These are phyloP conservation scores for Charina bottae DNA, from an alignment of 2,113 vertebrate genomes.

Conservation along the genomic window DNA sequence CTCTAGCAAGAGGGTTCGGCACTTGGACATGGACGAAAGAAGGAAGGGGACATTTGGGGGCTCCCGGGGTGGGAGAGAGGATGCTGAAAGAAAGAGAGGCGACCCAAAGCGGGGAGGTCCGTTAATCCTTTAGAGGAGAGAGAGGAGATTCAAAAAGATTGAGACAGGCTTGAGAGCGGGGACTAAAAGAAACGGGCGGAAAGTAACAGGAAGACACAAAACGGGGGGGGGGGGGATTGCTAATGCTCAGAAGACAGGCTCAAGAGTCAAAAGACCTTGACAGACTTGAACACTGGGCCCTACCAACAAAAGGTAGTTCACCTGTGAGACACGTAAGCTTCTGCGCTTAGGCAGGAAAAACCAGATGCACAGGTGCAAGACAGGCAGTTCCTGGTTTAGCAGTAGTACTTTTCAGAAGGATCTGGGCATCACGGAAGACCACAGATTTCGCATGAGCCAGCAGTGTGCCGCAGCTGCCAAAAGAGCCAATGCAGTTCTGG, in stretches of 20 bases:
- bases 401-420: too few species aligned
- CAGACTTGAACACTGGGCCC: not conserved
- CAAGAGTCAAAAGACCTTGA: not conserved
- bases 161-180: not conserved
- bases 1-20: not conserved
- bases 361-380: too few species aligned
- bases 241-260: not conserved
- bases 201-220: not conserved
- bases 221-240: not conserved
- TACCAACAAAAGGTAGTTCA: accelerated
- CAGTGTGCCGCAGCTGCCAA: too few species aligned
- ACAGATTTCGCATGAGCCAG: too few species aligned
- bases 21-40: not conserved
- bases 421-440: too few species aligned
- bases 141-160: not conserved
- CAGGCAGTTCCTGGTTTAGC: too few species aligned
- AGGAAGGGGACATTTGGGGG: too few species aligned
- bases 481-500: too few species aligned
- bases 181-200: not conserved
- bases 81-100: not conserved
- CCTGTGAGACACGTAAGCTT: too few species aligned
- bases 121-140: not conserved
- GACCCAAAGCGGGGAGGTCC: not conserved
- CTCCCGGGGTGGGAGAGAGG: not conserved
- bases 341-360: too few species aligned